Percentiles rank a stretch among this genome's conserved stretches.
Evolutionary conservation across 2,797 vertebrate species (phyloP).

Genomic region (Poecilia velifera): DNA sequence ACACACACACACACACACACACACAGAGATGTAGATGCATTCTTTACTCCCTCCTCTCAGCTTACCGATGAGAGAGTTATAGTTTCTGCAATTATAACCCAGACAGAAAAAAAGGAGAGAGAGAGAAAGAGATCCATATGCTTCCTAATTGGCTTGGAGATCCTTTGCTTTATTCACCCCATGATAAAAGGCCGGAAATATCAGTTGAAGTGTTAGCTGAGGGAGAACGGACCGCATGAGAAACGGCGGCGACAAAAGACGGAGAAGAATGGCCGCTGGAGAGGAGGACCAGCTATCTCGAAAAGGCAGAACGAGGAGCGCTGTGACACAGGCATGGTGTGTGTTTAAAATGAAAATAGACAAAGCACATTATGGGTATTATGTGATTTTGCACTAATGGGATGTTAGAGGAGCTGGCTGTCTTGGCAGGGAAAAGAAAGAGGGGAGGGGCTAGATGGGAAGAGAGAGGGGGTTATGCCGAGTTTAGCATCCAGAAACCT

Average conservation of each 20-base stretch:
- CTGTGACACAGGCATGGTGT: conserved; percentile 14
- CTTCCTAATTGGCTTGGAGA: conserved; percentile 13
- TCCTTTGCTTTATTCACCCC: conserved; percentile 22
- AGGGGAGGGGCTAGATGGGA: too few species aligned
- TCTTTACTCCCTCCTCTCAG: neutral
- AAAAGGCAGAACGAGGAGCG: conserved; percentile 25
- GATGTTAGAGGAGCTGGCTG: conserved; percentile 39
- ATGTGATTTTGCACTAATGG: conserved; percentile 53
- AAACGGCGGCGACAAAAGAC: conserved; percentile 51
- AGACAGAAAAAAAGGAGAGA: neutral
- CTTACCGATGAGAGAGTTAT: neutral
- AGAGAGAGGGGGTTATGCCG: neutral
- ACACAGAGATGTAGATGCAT: neutral
- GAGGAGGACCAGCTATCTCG: conserved; percentile 39
- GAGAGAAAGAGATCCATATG: conserved; percentile 5
- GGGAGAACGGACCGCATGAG: conserved; percentile 37
- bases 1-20: neutral
- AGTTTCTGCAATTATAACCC: conserved; percentile 7
- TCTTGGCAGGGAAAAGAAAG: conserved; percentile 21
- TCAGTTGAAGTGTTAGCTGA: conserved; percentile 42
- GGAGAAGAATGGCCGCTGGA: conserved; percentile 51
- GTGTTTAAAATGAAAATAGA: conserved; percentile 47
- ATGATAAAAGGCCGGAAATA: conserved; percentile 20
- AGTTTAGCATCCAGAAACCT: conserved; percentile 19
- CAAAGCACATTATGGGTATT: conserved; percentile 52